These are phyloP conservation scores for Leucania comma DNA, from an alignment of 2,888 invertebrate genomes.

Conservation along the genomic window DNA sequence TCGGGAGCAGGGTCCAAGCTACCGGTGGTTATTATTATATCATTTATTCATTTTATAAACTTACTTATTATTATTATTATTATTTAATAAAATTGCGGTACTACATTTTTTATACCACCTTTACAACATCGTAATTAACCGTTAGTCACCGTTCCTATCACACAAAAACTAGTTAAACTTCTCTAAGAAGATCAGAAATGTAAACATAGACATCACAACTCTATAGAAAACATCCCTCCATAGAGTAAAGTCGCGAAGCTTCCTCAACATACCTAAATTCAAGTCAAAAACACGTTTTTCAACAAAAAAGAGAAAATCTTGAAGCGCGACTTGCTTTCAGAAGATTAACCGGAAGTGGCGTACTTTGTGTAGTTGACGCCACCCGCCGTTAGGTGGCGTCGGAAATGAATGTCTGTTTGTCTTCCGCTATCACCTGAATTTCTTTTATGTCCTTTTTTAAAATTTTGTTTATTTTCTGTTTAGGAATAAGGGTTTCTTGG, in stretches of 20 bases:
- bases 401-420: slow-evolving; percentile 83
- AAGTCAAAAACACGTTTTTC: slow-evolving; percentile 58
- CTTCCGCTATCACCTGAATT: slow-evolving; percentile 77
- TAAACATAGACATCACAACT: slow-evolving; percentile 29
- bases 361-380: slow-evolving; percentile 74
- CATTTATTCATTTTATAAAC: too few species aligned
- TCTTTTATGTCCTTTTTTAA: slow-evolving; percentile 53
- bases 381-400: slow-evolving; percentile 68
- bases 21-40: too few species aligned
- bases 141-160: not conserved
- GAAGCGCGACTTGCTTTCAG: slow-evolving; percentile 55
- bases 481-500: slow-evolving; percentile 21
- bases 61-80: too few species aligned
- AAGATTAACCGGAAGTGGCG: slow-evolving; percentile 71
- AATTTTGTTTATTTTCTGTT: slow-evolving; percentile 38
- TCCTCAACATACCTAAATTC: slow-evolving; percentile 51
- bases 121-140: not conserved
- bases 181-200: slow-evolving; percentile 3
- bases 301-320: slow-evolving; percentile 55
- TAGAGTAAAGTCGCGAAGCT: slow-evolving; percentile 32
- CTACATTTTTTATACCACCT: not conserved
- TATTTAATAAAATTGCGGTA: too few species aligned
- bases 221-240: slow-evolving; percentile 31
- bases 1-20: too few species aligned
- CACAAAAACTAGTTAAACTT: not conserved